Base-by-base conservation (phyloP, 2,797 vertebrate genomes). In the Clangula hyemalis region DNA sequence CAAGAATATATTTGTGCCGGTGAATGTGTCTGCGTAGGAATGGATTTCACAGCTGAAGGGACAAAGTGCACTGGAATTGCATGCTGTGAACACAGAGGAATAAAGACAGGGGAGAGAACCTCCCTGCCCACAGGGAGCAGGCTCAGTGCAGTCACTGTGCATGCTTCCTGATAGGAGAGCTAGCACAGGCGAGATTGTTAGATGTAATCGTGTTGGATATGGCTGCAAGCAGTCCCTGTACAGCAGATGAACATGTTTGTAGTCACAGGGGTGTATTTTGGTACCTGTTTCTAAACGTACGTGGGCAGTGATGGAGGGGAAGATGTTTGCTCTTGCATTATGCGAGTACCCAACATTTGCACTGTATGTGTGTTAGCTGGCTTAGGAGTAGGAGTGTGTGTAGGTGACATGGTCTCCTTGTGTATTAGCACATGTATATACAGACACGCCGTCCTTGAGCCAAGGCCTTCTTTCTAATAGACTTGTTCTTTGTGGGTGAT, bases 331-430 rank as follows among this genome's bases (percentile, higher is more conserved):
- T 41, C 74, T 28, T 66, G 32, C 14, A 13, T 36, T 47, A 2
- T 7, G 41, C 45, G n/a, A 86, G 14, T 28, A 84, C 21, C 51
- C 45, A 90, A 56, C 64, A 41, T 54, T 81, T 22, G 58, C 41
- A 32, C 0, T 68, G 24, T 24, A 20, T 1, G 1, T 2, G 21
- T 41, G 22, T 30, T 32, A n/a, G 17, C 2, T 45, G 62, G 22
- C 39, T 30, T 66, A 71, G 47, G 12, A 56, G 21, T 9, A 32
- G 11, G 11, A 28, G 27, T 39, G 3, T 45, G 6, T 10, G 22
- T 12, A 78, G 62, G 62, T 39, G 39, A 56, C 43, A 24, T 4
- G 17, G 13, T 56, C 56, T n/a, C 5, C 17, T 32, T 24, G 27
- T 38, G 25, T 53, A 15, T 49, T 20, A 56, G 36, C 76, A 36